Base-by-base conservation (phyloP, 92 coral and sea anemone genomes). In the Muricea muricata region DNA sequence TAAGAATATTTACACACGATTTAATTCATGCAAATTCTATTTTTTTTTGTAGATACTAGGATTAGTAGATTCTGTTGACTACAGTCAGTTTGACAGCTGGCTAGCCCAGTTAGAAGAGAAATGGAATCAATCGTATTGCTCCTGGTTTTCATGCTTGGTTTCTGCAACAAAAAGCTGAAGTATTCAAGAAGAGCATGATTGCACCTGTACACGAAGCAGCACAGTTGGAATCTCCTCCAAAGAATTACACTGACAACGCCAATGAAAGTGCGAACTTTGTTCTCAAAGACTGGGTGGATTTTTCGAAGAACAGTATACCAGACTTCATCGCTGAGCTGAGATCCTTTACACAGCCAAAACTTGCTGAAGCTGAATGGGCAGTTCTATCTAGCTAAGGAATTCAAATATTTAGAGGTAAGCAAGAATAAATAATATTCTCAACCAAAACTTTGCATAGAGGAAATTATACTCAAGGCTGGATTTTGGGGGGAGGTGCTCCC, bases 111-210 rank as follows among this genome's bases (percentile, higher is more conserved):
- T n/a, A n/a, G 58, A 32, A 32, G 84, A 83, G 32, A 88, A 75
- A 47, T 83, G 91, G 91, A 35, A 88, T n/a, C n/a, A n/a, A n/a
- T 18, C 14, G 41, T 40, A 79, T 86, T 37, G 89, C 92, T 17
- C 89, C 92, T 85, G 89, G 92, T 78, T 89, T 89, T 58, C 75
- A 65, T 86, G 81, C 33, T 0, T 89, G 92, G 92, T 89, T 89
- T 26, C n/a, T n/a, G n/a, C n/a, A n/a, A 42, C 50, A 7, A 42
- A 42, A 42, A 42, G n/a, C 50, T 14, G n/a, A n/a, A n/a, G 50
- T 42, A 42, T 42, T 42, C 14, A 42, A 42, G 79, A 84, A 69
- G 33, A 88, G 78, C 20, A 88, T 88, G 89, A 88, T 84, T 29
- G 89, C 88, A 10, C 80, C 88, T 34, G 88, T 88, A 18, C 73